These are phyloP conservation scores for Ophraella communa DNA, from an alignment of 2,888 invertebrate species.

Conservation along the genomic window DNA sequence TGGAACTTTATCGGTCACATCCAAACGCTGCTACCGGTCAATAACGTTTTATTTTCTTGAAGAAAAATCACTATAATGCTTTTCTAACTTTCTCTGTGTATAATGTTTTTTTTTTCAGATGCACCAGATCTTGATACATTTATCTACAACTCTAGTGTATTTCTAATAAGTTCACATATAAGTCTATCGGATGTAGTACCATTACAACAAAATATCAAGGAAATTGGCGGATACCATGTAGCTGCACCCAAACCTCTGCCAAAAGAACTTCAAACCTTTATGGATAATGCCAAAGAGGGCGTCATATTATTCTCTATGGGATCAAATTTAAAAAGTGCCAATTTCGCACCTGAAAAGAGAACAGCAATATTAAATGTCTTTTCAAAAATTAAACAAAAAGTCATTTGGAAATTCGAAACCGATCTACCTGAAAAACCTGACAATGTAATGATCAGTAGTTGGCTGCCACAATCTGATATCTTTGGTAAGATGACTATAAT, in stretches of 20 bases:
- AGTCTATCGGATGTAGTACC: conserved; percentile 63
- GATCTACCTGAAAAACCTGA: conserved; percentile 47
- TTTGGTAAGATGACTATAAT: conserved; percentile 44
- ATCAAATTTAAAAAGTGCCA: conserved; percentile 64
- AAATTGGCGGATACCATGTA: conserved; percentile 65
- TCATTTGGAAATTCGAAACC: conserved; percentile 73
- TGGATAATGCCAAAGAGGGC: conserved; percentile 64
- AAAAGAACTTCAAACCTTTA: conserved; percentile 60
- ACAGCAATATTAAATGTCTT: conserved; percentile 66
- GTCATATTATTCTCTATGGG: conserved; percentile 68
- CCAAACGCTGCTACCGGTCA: too few species aligned
- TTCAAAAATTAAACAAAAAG: conserved; percentile 66
- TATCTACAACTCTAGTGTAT: conserved; percentile 48
- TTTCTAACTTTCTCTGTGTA: too few species aligned
- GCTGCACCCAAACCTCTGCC: conserved; percentile 47
- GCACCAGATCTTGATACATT: conserved; percentile 44
- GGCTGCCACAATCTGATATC: conserved; percentile 52
- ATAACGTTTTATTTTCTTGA: too few species aligned
- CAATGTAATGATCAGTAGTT: conserved; percentile 56
- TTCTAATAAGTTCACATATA: conserved; percentile 58
- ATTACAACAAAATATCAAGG: conserved; percentile 64
- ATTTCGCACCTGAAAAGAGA: conserved; percentile 63
- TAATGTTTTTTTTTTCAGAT: conserved; percentile 17
- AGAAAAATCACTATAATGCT: too few species aligned
- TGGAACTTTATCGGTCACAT: too few species aligned